These are phyloP conservation scores for Cephus runcator DNA, from an alignment of 2,888 invertebrate species.

Conservation along the genomic window DNA sequence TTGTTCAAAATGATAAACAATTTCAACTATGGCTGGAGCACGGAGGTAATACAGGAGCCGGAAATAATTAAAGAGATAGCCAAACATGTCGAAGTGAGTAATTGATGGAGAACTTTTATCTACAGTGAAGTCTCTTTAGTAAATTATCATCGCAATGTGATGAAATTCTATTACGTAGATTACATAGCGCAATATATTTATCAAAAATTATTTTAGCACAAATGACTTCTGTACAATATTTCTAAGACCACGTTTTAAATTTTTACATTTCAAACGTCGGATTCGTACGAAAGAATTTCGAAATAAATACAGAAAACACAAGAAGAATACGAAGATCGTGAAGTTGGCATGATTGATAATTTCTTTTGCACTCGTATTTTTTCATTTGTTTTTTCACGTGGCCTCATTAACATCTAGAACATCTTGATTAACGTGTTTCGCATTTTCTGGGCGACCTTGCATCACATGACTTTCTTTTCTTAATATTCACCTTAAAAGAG, in stretches of 20 bases:
- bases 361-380: not conserved
- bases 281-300: no score
- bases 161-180: not conserved
- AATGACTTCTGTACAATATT: no score
- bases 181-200: not conserved
- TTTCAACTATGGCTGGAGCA: conserved; percentile 49
- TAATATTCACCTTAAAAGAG: not conserved
- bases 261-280: no score
- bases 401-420: not conserved
- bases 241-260: no score
- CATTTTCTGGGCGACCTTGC: not conserved
- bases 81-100: conserved; percentile 51
- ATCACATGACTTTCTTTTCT: not conserved
- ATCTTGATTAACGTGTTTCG: not conserved
- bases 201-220: no score
- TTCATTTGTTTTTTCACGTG: not conserved
- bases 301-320: not conserved
- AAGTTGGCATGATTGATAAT: not conserved
- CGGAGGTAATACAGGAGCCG: conserved; percentile 46
- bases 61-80: conserved; percentile 42
- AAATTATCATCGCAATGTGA: not conserved
- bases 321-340: no score
- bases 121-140: not conserved
- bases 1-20: conserved; percentile 17
- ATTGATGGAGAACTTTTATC: not conserved